Evolutionary conservation across 2,888 invertebrate species (phyloP).

Genomic region (Sminthurinus aureus): DNA sequence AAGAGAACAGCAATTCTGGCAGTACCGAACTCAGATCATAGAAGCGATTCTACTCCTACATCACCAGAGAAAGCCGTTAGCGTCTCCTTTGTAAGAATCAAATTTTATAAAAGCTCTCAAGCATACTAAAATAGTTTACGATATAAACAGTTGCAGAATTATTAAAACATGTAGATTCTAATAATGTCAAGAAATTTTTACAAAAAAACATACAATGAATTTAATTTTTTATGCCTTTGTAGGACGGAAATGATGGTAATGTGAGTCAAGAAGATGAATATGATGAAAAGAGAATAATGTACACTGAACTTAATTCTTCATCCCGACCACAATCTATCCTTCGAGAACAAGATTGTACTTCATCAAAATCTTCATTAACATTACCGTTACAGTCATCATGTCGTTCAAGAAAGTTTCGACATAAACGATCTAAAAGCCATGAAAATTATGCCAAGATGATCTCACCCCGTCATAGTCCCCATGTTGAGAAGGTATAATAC

Average conservation of each 20-base stretch:
- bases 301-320: slow-evolving; percentile 55
- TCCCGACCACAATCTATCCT: slow-evolving; percentile 52
- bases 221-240: not conserved
- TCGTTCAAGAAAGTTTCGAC: slow-evolving; percentile 49
- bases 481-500: slow-evolving; percentile 48
- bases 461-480: slow-evolving; percentile 55
- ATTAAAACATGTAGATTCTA: no score
- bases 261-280: slow-evolving; percentile 23
- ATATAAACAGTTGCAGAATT: not conserved
- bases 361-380: slow-evolving; percentile 43
- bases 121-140: not conserved
- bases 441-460: slow-evolving; percentile 57
- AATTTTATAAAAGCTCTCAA: not conserved
- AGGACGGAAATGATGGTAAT: slow-evolving; percentile 31
- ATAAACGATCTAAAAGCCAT: slow-evolving; percentile 57
- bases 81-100: slow-evolving; percentile 48
- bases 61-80: slow-evolving; percentile 55
- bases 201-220: no score
- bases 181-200: no score
- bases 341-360: slow-evolving; percentile 26
- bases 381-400: slow-evolving; percentile 44
- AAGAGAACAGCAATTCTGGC: slow-evolving; percentile 55
- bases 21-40: slow-evolving; percentile 39
- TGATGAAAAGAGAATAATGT: slow-evolving; percentile 40
- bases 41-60: slow-evolving; percentile 50